Conservation (phyloP, 2,888 invertebrate genomes). For the Metalampra italica region DNA sequence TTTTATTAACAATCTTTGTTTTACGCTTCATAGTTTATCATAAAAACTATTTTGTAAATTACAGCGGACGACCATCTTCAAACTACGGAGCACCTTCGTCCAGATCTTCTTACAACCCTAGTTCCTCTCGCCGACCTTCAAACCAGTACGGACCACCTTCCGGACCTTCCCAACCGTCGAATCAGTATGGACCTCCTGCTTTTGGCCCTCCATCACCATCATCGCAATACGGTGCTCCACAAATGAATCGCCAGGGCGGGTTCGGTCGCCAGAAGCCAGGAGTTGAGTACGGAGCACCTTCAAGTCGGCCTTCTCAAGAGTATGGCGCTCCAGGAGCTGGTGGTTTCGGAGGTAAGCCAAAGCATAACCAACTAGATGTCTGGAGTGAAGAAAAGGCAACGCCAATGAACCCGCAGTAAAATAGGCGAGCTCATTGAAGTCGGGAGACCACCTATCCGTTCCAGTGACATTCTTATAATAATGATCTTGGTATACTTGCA, state of each 20-base stretch:
- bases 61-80: conserved; percentile 50
- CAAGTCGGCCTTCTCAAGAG: conserved; percentile 19
- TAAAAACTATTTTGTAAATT: conserved; percentile 9
- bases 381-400: not conserved
- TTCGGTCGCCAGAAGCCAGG: conserved; percentile 1
- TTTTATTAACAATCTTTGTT: too few relatives aligned
- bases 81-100: conserved; percentile 49
- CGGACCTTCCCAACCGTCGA: conserved; percentile 14
- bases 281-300: not conserved
- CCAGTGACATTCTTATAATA: too few relatives aligned
- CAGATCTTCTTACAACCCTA: not conserved
- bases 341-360: conserved; percentile 9
- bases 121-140: conserved; percentile 18
- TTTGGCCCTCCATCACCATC: conserved; percentile 7
- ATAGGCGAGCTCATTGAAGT: too few relatives aligned
- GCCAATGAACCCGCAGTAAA: not conserved
- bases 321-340: conserved; percentile 28
- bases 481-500: too few relatives aligned
- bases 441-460: too few relatives aligned
- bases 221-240: conserved; percentile 21
- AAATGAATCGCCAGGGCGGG: not conserved
- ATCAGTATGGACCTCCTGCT: conserved; percentile 21
- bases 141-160: conserved; percentile 58
- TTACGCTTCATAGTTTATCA: too few relatives aligned
- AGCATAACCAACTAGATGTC: too few relatives aligned